Base-by-base conservation (phyloP, 2,888 invertebrate genomes). In the Mimachlamys varia region DNA sequence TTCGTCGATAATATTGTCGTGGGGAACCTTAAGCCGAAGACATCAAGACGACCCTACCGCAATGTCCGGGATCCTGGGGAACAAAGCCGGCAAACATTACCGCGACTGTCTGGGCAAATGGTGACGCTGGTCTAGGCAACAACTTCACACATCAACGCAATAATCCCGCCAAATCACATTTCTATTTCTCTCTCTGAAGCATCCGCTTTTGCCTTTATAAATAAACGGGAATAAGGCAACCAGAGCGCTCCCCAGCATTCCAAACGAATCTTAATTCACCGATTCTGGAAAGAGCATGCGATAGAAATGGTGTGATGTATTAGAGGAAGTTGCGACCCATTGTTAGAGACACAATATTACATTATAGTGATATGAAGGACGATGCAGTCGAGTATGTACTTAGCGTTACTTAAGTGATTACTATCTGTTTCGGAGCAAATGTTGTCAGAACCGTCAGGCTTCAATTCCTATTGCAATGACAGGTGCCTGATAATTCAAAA, bases 161-260 rank as follows among this genome's bases (percentile, higher is more conserved):
- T 76, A 76, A 76, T 76, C 76, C 76, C 33, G 12, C 76, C 76
- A 76, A 76, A 76, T 76, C 33, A 33, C 27, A 76, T 2, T 27
- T 27, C 76, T 76, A 76, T 76, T 76, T 76, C 76, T 76, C 76
- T 27, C 76, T 76, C 76, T 19, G 76, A 76, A 33, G 33, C 76
- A 76, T 76, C 76, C 76, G 76, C 33, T 17, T 76, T 33, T 33
- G 27, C 76, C 76, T 27, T 76, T 76, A 76, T 76, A 76, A n/a
- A 62, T 62, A 62, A n/a, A 76, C 33, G 76, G 4, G 33, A 22
- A 2, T 76, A 76, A 76, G 33, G 76, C 19, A 13, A 22, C 76
- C 33, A 76, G 33, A 76, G 76, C 33, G 76, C 76, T 76, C 76
- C 76, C 76, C 76, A 27, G 76, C 33, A 76, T 76, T 58, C 33